Evolutionary conservation across 2,888 invertebrate species (phyloP).

Genomic region (Elysia crispata): DNA sequence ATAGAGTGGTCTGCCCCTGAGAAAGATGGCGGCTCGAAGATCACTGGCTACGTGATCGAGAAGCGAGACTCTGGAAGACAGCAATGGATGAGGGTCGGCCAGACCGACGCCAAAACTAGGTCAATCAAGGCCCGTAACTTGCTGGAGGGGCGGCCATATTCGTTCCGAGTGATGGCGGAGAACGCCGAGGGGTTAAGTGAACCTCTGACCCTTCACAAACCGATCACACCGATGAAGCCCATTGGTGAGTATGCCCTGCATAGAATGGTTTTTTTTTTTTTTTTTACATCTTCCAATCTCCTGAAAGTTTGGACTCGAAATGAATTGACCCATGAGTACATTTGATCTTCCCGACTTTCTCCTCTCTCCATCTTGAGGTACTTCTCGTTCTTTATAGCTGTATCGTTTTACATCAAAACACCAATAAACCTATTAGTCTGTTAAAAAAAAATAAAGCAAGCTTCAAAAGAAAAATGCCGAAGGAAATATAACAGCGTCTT

Average conservation of each 20-base stretch:
- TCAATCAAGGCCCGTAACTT: constrained; percentile 66
- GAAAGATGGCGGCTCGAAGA: constrained; percentile 72
- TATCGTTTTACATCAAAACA: too few relatives aligned
- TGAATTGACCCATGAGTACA: too few relatives aligned
- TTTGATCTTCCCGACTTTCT: too few relatives aligned
- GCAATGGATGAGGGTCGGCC: constrained; percentile 84
- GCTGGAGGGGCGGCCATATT: constrained; percentile 72
- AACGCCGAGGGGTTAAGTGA: constrained; percentile 73
- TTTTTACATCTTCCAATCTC: too few relatives aligned
- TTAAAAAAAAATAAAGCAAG: too few relatives aligned
- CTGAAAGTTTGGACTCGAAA: too few relatives aligned
- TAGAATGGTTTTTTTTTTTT: too few relatives aligned
- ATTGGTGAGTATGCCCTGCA: constrained; percentile 51
- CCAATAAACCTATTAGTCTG: too few relatives aligned
- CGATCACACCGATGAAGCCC: constrained; percentile 65
- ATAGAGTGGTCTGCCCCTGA: constrained; percentile 76
- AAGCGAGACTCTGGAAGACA: constrained; percentile 64
- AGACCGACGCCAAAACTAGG: constrained; percentile 45
- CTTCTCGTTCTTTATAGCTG: too few relatives aligned
- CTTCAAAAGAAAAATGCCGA: too few relatives aligned
- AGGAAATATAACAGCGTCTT: too few relatives aligned
- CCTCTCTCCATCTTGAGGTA: too few relatives aligned
- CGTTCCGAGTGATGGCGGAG: constrained; percentile 74
- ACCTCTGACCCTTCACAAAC: constrained; percentile 65
- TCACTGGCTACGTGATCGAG: constrained; percentile 70